phyloP scores from a whole-genome alignment of 2,113 vertebrate species.

The Triplophysa siluroides region DNA sequence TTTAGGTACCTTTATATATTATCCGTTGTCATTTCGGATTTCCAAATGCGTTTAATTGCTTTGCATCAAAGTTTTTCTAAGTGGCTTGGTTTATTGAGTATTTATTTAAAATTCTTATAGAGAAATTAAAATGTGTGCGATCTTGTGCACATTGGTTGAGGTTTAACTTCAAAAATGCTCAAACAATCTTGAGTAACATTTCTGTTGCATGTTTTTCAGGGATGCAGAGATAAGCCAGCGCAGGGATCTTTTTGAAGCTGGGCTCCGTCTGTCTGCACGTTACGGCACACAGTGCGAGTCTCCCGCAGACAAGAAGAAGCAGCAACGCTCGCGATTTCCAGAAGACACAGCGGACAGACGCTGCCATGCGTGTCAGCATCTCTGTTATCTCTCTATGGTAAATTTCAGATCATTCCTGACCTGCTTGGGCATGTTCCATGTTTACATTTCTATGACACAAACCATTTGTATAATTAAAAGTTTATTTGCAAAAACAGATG shows the following conservation, averaged over 20 bases:
- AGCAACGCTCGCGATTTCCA: constrained; percentile 83
- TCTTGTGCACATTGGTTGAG: no score
- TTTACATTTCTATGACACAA: no score
- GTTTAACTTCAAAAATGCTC: not conserved
- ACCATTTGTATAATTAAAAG: no score
- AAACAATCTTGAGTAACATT: not conserved
- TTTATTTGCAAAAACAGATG: no score
- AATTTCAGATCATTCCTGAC: constrained; percentile 44
- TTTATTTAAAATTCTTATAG: no score
- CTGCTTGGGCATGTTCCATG: no score
- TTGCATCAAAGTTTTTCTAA: no score
- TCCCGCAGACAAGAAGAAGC: constrained; percentile 79
- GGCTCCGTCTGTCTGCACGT: constrained; percentile 83
- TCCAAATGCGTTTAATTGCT: no score
- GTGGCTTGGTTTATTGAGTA: no score
- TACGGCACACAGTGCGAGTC: constrained; percentile 79
- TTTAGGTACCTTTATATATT: no score
- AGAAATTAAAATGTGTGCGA: no score
- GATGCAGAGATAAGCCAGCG: constrained; percentile 87
- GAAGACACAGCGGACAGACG: constrained; percentile 84
- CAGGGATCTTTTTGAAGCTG: constrained; percentile 81
- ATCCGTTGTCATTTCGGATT: no score
- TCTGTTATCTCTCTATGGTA: constrained; percentile 91
- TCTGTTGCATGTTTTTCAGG: constrained; percentile 65
- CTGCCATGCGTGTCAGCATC: constrained; percentile 87